Percentiles rank a stretch among this genome's conserved stretches.
Evolutionary conservation across 2,888 invertebrate species (phyloP).

Genomic region (Orthonychiurus folsomi): DNA sequence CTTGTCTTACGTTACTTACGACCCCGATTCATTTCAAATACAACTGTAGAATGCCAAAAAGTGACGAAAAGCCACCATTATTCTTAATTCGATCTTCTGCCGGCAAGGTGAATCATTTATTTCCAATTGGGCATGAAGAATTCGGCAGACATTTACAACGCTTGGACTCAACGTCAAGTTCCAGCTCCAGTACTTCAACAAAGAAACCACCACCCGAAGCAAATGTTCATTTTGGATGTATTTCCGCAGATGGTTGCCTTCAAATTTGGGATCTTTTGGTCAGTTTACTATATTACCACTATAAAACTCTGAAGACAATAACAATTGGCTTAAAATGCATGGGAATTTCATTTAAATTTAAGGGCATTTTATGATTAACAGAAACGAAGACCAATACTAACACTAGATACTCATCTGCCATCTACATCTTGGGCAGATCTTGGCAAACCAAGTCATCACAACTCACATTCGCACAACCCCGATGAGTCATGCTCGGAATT

Average conservation of each 20-base stretch:
- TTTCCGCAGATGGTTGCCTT: neutral
- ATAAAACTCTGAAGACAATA: neutral
- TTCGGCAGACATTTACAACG: neutral
- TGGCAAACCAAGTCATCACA: too few relatives aligned
- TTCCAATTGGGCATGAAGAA: neutral
- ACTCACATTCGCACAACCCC: neutral
- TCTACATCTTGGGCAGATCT: neutral
- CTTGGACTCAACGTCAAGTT: neutral
- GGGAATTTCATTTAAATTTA: too few relatives aligned
- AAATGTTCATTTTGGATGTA: neutral
- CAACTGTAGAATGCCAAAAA: neutral
- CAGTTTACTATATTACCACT: neutral
- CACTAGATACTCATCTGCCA: neutral
- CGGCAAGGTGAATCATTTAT: neutral
- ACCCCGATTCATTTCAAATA: too few relatives aligned
- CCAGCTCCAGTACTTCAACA: neutral
- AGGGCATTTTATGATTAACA: neutral
- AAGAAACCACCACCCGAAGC: neutral
- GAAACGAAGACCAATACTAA: neutral
- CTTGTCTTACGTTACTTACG: too few relatives aligned
- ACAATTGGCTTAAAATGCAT: too few relatives aligned
- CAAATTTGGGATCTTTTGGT: neutral
- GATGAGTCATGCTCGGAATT: neutral
- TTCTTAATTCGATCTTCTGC: neutral
- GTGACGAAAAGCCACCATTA: neutral